Base-by-base conservation (phyloP, 2,113 vertebrate genomes). In the Thoracochromis brauschi region DNA sequence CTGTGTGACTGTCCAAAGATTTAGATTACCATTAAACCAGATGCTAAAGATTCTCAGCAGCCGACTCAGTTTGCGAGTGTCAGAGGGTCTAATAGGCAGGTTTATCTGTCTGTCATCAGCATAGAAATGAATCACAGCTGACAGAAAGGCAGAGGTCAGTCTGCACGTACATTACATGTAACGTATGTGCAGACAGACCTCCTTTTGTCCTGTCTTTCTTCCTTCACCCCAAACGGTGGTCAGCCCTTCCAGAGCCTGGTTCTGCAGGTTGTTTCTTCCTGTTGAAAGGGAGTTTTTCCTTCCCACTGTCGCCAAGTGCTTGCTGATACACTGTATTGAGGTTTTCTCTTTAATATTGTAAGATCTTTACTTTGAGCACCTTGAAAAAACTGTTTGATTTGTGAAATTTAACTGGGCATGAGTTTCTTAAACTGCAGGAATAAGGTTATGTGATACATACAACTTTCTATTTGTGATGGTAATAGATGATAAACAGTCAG, bases 191-290 rank as follows among this genome's bases (percentile, higher is more conserved):
- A 58, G 55, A 58, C 55, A 4, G 55, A 6, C 13, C 26, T 58
- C 55, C 33, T 38, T 65, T 0, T 65, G 6, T 65, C 19, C 33
- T n/a, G 17, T n/a, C 31, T 38, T 38, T 12, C 33, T 38, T 38
- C 33, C 33, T 35, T 38, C 60, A 38, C 0, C 60, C 0, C 33
- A 65, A 0, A n/a, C 10, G 1, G 33, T 65, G 60, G 17, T 1
- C 19, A 0, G 0, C 1, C 60, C 60, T 12, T 0, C 31, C 33
- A 0, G 33, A 21, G 19, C 60, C 33, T 65, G 17, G 33, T 21
- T 8, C 10, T 65, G 33, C 33, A 12, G 10, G 33, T 0, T 2
- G 60, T 38, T 21, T 35, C 60, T 35, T 65, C 60, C 60, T 38
- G 60, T 38, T 65, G 1, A 1, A 65, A 65, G 4, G 4, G 33